Percentiles rank a stretch among this genome's conserved stretches.
These are phyloP conservation scores for Meliscaeva auricollis DNA, from an alignment of 2,888 invertebrate genomes.

Conservation along the genomic window DNA sequence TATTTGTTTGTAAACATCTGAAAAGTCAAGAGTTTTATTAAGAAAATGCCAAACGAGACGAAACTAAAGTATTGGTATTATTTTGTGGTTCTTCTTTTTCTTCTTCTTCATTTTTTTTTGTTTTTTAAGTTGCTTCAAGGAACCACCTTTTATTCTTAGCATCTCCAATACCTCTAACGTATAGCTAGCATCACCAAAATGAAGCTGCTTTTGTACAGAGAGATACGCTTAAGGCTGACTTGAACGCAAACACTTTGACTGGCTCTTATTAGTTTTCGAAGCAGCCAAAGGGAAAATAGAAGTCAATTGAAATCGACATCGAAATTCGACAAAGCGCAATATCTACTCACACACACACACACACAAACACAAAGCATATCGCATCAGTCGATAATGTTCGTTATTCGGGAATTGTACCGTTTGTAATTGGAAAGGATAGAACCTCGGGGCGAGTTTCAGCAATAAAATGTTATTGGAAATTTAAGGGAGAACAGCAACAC, in stretches of 20 bases:
- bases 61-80: neutral
- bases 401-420: slow-evolving; percentile 72
- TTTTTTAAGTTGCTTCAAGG: slow-evolving; percentile 7
- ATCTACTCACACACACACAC: neutral
- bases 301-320: slow-evolving; percentile 75
- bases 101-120: neutral
- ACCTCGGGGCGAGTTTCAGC: slow-evolving; percentile 69
- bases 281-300: slow-evolving; percentile 73
- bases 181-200: neutral
- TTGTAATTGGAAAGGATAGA: slow-evolving; percentile 74
- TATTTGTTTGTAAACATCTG: slow-evolving; percentile 31
- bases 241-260: slow-evolving; percentile 68
- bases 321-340: slow-evolving; percentile 55
- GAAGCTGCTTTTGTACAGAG: slow-evolving; percentile 22
- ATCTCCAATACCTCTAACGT: neutral
- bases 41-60: slow-evolving; percentile 60
- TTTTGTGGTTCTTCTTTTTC: slow-evolving; percentile 28
- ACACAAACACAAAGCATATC: slow-evolving; percentile 10
- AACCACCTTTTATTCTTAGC: neutral
- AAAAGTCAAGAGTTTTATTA: slow-evolving; percentile 60
- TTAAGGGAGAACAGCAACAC: slow-evolving; percentile 62
- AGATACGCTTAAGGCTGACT: slow-evolving; percentile 61
- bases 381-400: slow-evolving; percentile 75
- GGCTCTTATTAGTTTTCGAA: slow-evolving; percentile 73
- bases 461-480: slow-evolving; percentile 76